These are phyloP conservation scores for Macroglossus sobrinus DNA, from an alignment of 2,113 vertebrate species.

Conservation along the genomic window DNA sequence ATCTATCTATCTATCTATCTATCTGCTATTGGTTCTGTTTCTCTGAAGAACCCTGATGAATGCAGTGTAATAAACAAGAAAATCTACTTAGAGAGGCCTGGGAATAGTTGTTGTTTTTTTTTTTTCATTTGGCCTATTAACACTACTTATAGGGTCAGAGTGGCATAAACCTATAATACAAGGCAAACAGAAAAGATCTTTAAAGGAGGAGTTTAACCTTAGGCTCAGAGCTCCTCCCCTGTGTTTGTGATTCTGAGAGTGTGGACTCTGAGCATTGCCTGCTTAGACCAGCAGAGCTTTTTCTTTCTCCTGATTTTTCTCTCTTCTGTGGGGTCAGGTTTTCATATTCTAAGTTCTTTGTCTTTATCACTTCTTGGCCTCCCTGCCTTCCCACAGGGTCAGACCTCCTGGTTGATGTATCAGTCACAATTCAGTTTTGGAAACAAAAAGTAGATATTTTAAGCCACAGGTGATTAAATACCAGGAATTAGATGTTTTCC, in stretches of 20 bases:
- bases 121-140: not conserved
- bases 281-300: not conserved
- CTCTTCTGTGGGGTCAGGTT: not conserved
- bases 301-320: not conserved
- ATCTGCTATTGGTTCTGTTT: not conserved
- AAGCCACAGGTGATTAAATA: not conserved
- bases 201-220: not conserved
- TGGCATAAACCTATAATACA: not conserved
- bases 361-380: not conserved
- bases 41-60: not conserved
- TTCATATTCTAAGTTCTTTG: not conserved
- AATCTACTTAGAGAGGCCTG: not conserved
- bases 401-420: not conserved
- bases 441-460: slow-evolving; percentile 6
- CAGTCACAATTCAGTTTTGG: not conserved
- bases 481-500: not conserved
- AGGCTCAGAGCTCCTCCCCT: not conserved
- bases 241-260: not conserved
- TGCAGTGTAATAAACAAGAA: not conserved
- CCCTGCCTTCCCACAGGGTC: not conserved
- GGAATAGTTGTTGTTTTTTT: too few species aligned
- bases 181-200: not conserved
- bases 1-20: not conserved
- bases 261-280: not conserved
- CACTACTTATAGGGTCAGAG: not conserved